Evolutionary conservation across 2,797 vertebrate species (phyloP).

Genomic region (Adelosebastes latens): DNA sequence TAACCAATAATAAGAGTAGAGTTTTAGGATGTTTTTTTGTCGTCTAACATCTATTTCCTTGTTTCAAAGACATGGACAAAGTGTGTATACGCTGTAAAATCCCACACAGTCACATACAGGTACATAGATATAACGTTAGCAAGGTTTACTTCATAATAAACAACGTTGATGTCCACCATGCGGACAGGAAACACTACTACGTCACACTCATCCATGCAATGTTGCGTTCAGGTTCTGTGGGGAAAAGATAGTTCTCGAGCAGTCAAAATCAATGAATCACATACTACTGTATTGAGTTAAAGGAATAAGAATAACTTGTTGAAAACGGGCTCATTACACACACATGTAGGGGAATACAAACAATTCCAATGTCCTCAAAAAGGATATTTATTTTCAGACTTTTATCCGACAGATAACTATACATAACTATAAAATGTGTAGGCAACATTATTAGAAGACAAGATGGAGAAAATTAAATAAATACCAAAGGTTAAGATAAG

Average conservation of each 20-base stretch:
- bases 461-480: background rate
- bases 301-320: background rate
- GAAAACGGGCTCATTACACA: background rate
- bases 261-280: background rate
- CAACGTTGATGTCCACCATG: background rate
- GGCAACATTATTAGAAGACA: background rate
- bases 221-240: slow-evolving; percentile 39
- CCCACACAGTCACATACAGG: background rate
- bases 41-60: background rate
- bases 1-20: accelerated
- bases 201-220: background rate
- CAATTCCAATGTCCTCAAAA: background rate
- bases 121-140: accelerated
- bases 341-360: background rate
- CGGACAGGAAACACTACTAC: background rate
- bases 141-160: background rate
- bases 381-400: background rate
- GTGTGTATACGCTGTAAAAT: accelerated
- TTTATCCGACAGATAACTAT: background rate
- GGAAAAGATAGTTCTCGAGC: accelerated
- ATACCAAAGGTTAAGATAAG: background rate
- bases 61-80: background rate
- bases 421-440: background rate
- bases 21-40: accelerated
- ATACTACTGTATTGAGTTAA: background rate